Conservation (phyloP, 2,113 vertebrate genomes). For the Chlorodrepanis virens region DNA sequence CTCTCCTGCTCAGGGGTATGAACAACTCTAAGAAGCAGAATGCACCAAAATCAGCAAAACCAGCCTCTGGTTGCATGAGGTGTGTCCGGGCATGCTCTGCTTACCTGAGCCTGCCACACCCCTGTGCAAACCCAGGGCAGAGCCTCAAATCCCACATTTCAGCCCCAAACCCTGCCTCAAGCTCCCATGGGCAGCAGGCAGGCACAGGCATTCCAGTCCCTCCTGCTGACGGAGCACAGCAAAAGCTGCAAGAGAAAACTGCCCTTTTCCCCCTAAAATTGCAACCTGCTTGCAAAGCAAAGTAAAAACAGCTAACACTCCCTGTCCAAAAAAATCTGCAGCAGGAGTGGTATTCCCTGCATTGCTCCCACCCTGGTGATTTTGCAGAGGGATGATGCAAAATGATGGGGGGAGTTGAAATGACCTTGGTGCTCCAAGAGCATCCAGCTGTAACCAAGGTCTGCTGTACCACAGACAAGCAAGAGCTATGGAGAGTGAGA, state of each 20-base stretch:
- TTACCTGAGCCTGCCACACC: neutral
- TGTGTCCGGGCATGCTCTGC: neutral
- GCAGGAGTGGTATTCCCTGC: neutral
- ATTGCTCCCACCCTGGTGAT: neutral
- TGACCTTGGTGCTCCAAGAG: neutral
- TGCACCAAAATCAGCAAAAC: neutral
- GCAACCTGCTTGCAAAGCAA: neutral
- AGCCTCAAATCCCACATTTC: neutral
- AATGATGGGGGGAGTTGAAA: neutral
- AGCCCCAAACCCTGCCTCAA: neutral
- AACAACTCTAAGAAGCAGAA: neutral
- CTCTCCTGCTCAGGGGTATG: neutral
- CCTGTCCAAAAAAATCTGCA: neutral
- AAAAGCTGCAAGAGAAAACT: neutral
- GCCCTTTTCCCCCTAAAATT: neutral
- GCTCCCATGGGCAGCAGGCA: neutral
- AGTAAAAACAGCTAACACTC: neutral
- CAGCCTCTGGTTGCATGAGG: fast-evolving
- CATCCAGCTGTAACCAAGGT: neutral
- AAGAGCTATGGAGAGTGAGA: neutral
- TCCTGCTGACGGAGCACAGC: fast-evolving
- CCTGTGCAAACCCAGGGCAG: neutral
- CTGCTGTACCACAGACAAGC: neutral
- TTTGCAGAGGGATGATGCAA: neutral
- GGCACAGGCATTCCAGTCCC: neutral